These are phyloP conservation scores for Phallusia fumigata DNA, from an alignment of 23 tunicate species.

Conservation along the genomic window DNA sequence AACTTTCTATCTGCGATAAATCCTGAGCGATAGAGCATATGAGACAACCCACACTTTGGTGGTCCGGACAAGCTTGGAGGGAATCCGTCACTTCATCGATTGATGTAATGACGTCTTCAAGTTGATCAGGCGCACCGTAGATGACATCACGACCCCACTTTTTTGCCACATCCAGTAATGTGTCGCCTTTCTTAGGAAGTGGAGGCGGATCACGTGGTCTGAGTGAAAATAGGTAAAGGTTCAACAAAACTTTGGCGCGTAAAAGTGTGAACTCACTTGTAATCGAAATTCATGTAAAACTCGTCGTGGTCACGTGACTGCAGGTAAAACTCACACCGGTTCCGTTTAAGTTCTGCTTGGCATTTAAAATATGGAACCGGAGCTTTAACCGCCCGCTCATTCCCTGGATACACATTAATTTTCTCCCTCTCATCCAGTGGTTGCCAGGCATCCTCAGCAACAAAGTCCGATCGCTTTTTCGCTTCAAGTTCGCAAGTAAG, in stretches of 20 bases:
- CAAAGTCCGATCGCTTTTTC: neutral
- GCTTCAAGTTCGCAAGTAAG: slow-evolving; percentile 22
- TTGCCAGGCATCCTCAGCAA: slow-evolving; percentile 35
- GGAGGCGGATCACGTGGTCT: neutral
- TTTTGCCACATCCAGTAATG: neutral
- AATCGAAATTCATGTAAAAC: slow-evolving; percentile 61
- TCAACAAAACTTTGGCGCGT: neutral
- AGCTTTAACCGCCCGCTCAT: neutral
- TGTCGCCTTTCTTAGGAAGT: neutral
- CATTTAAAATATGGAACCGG: slow-evolving; percentile 13
- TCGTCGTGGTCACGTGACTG: slow-evolving; percentile 73
- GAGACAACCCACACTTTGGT: slow-evolving; percentile 10
- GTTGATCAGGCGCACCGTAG: neutral
- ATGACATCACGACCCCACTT: slow-evolving; percentile 23
- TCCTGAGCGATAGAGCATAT: slow-evolving; percentile 48
- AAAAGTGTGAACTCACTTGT: slow-evolving; percentile 22
- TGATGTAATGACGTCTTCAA: neutral
- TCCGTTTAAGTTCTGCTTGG: slow-evolving; percentile 7
- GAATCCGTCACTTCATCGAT: neutral
- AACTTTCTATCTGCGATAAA: slow-evolving; percentile 12
- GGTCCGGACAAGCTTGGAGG: neutral
- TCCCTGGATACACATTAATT: neutral
- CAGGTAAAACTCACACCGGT: slow-evolving; percentile 66
- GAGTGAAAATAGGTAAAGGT: neutral
- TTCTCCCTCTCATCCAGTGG: slow-evolving; percentile 32